These are phyloP conservation scores for Gymnopithys bicolor DNA, from an alignment of 2,797 vertebrate species.

Conservation along the genomic window DNA sequence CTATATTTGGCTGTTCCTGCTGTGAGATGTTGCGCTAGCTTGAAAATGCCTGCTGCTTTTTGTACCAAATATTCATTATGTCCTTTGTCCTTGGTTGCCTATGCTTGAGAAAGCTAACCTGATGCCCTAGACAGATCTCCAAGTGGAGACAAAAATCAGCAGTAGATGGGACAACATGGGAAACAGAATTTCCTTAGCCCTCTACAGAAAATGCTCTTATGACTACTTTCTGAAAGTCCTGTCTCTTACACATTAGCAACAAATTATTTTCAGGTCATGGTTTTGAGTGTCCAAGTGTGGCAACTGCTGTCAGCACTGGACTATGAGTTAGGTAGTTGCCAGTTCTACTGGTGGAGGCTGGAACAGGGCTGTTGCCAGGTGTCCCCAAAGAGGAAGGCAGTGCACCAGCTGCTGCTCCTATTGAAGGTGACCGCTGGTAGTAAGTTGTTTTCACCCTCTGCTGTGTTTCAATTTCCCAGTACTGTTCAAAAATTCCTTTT, in stretches of 20 bases:
- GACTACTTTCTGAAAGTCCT: background rate
- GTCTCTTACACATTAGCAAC: background rate
- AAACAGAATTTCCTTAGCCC: background rate
- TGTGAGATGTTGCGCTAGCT: background rate
- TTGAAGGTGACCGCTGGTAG: fast-evolving
- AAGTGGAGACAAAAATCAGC: background rate
- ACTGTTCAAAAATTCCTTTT: background rate
- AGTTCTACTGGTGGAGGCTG: background rate
- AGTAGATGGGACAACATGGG: fast-evolving
- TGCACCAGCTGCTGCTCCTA: background rate
- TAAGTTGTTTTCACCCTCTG: background rate
- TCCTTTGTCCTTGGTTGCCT: background rate
- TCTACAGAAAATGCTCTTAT: background rate
- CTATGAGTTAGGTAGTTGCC: background rate
- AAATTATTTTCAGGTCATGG: background rate
- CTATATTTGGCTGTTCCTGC: background rate
- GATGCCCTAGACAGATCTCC: background rate
- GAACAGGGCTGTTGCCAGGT: background rate
- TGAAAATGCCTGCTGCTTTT: background rate
- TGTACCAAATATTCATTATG: background rate
- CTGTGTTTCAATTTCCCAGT: background rate
- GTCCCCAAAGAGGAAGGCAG: background rate
- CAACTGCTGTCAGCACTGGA: background rate
- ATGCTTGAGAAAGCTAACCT: background rate
- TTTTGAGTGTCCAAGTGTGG: background rate